Percentiles rank a stretch among this genome's conserved stretches.
These are phyloP conservation scores for Montipora efflorescens DNA, from an alignment of 64 coral and sea anemone genomes.

Conservation along the genomic window DNA sequence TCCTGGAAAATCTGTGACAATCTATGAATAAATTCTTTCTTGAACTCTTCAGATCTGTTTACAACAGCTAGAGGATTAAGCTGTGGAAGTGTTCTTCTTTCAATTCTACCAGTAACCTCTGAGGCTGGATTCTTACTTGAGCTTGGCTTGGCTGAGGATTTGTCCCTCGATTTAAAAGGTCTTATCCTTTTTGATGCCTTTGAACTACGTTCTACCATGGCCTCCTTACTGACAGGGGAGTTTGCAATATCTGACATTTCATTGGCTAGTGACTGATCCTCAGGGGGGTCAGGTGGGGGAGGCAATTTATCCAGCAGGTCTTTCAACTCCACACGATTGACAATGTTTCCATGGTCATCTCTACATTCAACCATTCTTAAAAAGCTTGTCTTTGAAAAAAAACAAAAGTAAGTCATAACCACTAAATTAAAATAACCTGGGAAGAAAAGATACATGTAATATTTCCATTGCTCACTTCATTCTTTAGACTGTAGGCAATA, in stretches of 20 bases:
- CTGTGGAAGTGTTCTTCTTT: background rate
- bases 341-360: slow-evolving; percentile 5
- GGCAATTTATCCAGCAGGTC: slow-evolving; percentile 5
- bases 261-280: background rate
- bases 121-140: background rate
- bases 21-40: slow-evolving; percentile 51
- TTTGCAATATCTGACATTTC: background rate
- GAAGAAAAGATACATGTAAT: no score
- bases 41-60: slow-evolving; percentile 37
- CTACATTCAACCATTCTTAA: slow-evolving; percentile 7
- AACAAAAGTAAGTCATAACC: background rate
- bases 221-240: background rate
- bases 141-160: background rate
- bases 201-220: slow-evolving; percentile 22
- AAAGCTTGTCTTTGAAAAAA: slow-evolving; percentile 25
- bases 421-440: background rate
- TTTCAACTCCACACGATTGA: slow-evolving; percentile 13
- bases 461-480: no score
- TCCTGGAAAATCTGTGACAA: slow-evolving; percentile 45
- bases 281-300: background rate
- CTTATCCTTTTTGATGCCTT: slow-evolving; percentile 17
- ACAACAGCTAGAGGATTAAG: slow-evolving; percentile 30
- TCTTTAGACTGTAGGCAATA: no score
- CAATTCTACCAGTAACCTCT: background rate
- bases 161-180: background rate